Conservation (phyloP, 2,888 invertebrate genomes). For the Chelonus formosanus region DNA sequence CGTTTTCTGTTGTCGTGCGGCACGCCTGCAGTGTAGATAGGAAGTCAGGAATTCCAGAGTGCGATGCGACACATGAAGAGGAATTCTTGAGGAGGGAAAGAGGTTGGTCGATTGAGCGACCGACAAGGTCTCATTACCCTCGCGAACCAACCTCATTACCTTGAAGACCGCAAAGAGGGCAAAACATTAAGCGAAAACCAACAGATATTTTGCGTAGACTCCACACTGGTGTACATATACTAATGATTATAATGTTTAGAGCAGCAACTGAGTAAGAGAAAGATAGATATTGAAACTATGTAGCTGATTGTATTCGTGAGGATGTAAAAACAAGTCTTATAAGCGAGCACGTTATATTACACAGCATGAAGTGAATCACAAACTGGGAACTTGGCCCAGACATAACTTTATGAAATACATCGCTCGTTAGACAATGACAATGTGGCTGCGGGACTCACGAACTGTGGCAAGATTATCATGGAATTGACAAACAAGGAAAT, state of each 20-base stretch:
- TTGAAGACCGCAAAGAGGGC: constrained; percentile 57
- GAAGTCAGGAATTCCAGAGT: constrained; percentile 25
- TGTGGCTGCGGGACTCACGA: constrained; percentile 36
- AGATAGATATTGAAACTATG: no score
- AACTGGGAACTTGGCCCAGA: no score
- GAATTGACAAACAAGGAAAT: constrained; percentile 51
- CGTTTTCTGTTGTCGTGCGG: constrained; percentile 16
- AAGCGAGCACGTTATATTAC: no score
- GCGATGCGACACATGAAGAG: constrained; percentile 30
- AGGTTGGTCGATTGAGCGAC: constrained; percentile 22
- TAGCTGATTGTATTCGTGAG: no score
- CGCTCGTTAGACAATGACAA: constrained; percentile 47
- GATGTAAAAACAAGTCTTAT: no score
- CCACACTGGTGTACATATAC: background rate
- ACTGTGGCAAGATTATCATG: constrained; percentile 38
- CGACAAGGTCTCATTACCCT: constrained; percentile 57
- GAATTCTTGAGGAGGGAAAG: constrained; percentile 20
- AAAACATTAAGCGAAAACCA: constrained; percentile 42
- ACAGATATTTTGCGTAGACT: constrained; percentile 1
- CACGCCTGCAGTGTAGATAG: background rate
- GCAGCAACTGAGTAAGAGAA: no score
- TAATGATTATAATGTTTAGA: no score
- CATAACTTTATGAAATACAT: constrained; percentile 27
- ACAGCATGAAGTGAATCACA: no score
- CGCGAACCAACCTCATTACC: constrained; percentile 58